phyloP scores from a whole-genome alignment of 1,140 invertebrate genomes.

The Drosophila rhopaloa region DNA sequence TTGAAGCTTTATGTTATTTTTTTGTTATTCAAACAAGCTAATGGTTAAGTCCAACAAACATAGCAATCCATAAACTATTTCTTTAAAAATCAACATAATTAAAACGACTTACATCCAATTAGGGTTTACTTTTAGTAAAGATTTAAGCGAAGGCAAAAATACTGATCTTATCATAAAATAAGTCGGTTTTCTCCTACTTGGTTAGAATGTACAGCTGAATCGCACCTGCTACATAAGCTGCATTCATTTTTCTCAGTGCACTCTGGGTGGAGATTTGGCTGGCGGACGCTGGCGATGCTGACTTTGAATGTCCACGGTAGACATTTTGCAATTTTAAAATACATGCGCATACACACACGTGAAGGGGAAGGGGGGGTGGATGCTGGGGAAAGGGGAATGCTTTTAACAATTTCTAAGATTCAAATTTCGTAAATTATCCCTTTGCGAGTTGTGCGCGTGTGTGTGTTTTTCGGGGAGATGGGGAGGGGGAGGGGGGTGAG shows the following conservation, averaged over 20 bases:
- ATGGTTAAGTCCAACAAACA: no score
- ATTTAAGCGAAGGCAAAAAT: no score
- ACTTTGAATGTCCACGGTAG: conserved; percentile 80
- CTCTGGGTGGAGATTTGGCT: neutral
- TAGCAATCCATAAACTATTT: no score
- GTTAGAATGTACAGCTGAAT: no score
- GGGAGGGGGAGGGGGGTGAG: neutral
- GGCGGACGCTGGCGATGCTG: conserved; percentile 63
- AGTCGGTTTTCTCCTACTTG: no score
- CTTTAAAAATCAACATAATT: no score
- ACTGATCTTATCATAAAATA: no score
- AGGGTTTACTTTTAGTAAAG: no score
- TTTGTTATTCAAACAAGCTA: no score
- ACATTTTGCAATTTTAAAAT: conserved; percentile 83
- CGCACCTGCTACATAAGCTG: neutral
- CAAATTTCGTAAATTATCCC: conserved; percentile 83
- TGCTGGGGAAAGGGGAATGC: conserved; percentile 42
- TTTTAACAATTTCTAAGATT: conserved; percentile 84
- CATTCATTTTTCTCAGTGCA: conserved; percentile 10
- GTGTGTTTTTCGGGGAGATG: conserved; percentile 9
- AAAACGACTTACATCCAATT: no score
- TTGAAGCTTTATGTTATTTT: no score
- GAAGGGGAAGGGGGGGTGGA: neutral
- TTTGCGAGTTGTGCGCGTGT: conserved; percentile 64
- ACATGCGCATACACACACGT: conserved; percentile 66